Base-by-base conservation (phyloP, 1,140 invertebrate genomes). In the Euglossa dilemma region DNA sequence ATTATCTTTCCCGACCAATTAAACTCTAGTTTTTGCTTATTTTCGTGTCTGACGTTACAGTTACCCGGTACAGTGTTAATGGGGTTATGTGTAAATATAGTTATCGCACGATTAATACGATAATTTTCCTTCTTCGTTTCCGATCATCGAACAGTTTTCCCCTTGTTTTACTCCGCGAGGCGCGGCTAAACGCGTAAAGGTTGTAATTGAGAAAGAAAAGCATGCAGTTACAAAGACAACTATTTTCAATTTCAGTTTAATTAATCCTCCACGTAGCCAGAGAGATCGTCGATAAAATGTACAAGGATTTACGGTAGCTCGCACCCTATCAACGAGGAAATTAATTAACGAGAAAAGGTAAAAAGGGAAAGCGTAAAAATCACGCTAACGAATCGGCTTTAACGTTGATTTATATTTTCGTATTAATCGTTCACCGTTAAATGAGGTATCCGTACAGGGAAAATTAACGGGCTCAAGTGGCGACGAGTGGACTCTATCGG, bases 401-500 rank as follows among this genome's bases (percentile, higher is more conserved):
- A 63, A 14, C 61, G 7, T n/a, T 16, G 18, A 66, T 20, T 71
- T 52, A 69, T 54, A 52, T 16, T n/a, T 20, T 45, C 18, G 50
- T 9, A 20, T 70, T 59, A 52, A 69, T 18, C 20, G 16, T 45
- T 45, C 57, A 23, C 14, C 20, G 47, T 70, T 54, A 43, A 78
- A 45, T 25, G 25, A n/a, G 28, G 23, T 57, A 71, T 80, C 47
- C 25, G 9, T 67, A 47, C 25, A 16, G 1, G 18, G 7, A 20
- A 36, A 45, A 75, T 81, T n/a, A 64, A 80, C 18, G n/a, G 36
- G n/a, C 64, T 74, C 43, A 56, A 72, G 50, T 36, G 20, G 6
- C 18, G 18, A 52, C n/a, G 25, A 71, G 6, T 56, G 28, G 14
- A 25, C 50, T 71, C 25, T 25, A 54, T 72, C 52, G 52, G n/a